Evolutionary conservation across 2,888 invertebrate species (phyloP), one percentile per base, ranked within the genome.

Genomic region (Agrotis ipsilon): DNA sequence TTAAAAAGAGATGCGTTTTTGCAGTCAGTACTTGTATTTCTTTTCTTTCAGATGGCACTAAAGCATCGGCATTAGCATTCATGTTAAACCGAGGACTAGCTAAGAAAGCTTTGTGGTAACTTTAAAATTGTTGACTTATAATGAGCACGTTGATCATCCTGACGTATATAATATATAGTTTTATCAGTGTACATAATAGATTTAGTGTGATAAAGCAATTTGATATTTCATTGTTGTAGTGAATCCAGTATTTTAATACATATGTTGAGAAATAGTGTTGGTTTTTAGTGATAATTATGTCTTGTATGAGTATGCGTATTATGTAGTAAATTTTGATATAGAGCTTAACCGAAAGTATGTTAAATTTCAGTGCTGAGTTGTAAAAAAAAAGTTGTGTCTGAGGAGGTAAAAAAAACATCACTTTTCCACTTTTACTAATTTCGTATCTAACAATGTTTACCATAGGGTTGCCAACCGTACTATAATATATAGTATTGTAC

Each of bases 121-220:
- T 86, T 85, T 84, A 77, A 84, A 87, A 87, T 88, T 85, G 84
- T 91, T 87, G 85, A 89, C 89, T 91, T 93, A 92, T 94, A 94
- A 94, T 95, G 95, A 96, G 94, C 94, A 93, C 91, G 90, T 94
- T 90, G 87, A 90, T 92, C 89, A 92, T 94, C 92, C 94, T 94
- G 94, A 94, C 91, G 90, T 74, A 72, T 72, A 88, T 72, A 88
- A 83, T 65, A 82, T 82, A 70, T 92, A 91, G 90, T 85, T 80
- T 89, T 88, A 86, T 85, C 93, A 91, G 90, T 94, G 94, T 96
- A 94, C 84, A 94, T 94, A 94, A 92, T 91, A 92, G 89, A 86
- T 86, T 87, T 89, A 92, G 92, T 92, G 90, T 90, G 69, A 82
- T 77, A 90, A 90, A 91, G 87, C 88, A 89, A 91, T 91, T 91